phyloP scores from a whole-genome alignment of 2,797 vertebrate genomes.

The Pipistrellus pygmaeus region DNA sequence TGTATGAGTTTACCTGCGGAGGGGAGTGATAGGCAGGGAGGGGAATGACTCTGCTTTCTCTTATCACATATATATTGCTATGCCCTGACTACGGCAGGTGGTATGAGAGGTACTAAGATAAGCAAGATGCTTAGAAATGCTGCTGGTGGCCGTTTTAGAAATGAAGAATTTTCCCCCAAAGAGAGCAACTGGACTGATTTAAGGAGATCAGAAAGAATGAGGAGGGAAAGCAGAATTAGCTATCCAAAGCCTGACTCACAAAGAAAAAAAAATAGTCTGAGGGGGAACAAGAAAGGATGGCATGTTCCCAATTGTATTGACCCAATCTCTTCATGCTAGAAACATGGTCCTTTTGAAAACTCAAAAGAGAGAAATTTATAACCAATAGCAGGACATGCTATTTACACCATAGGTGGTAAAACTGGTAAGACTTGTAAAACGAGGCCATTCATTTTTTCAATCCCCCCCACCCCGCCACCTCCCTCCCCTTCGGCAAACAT shows the following conservation, averaged over 20 bases:
- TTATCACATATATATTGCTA: neutral
- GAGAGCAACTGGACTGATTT: conserved; percentile 22
- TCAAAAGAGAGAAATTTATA: conserved; percentile 45
- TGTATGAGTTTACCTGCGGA: neutral
- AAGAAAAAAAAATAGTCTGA: conserved; percentile 8
- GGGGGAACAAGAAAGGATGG: neutral
- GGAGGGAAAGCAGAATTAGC: neutral
- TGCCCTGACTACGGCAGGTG: neutral
- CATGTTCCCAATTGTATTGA: neutral
- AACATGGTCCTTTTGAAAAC: conserved; percentile 12
- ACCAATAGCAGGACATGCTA: conserved; percentile 17
- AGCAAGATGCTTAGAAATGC: neutral
- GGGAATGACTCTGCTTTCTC: neutral
- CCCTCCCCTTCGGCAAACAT: neutral
- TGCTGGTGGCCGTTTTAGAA: neutral
- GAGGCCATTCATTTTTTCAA: neutral
- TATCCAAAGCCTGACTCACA: neutral
- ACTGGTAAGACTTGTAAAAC: conserved; percentile 63
- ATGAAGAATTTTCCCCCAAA: neutral
- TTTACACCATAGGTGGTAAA: conserved; percentile 21
- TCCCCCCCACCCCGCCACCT: neutral
- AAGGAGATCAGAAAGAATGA: neutral
- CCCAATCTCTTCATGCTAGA: conserved; percentile 30
- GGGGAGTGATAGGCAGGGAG: neutral
- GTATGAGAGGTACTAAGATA: neutral